These are phyloP conservation scores for Daphoenositta chrysoptera DNA, from an alignment of 2,113 vertebrate species.

Conservation along the genomic window DNA sequence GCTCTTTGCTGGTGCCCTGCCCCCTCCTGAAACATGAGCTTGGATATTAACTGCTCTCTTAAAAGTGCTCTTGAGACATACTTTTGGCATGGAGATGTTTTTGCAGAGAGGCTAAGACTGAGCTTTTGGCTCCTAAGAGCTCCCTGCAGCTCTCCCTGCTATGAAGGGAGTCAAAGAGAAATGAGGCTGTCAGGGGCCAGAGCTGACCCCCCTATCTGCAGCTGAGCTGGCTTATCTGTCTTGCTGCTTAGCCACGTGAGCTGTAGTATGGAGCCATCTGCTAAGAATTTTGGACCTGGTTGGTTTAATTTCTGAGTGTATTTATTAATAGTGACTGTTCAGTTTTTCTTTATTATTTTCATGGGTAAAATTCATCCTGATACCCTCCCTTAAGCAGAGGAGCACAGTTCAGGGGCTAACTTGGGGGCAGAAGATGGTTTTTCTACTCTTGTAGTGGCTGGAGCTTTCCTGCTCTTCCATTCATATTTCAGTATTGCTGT, in stretches of 20 bases:
- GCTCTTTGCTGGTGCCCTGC: not conserved
- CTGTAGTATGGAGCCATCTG: constrained; percentile 6
- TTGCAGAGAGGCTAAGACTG: not conserved
- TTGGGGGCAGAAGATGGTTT: not conserved
- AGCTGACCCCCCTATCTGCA: not conserved
- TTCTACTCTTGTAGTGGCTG: not conserved
- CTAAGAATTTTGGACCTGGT: constrained; percentile 4
- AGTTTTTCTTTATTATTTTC: not conserved
- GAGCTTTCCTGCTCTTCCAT: not conserved
- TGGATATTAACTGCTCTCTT: constrained; percentile 33
- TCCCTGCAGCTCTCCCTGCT: not conserved
- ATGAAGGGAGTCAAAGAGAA: not conserved
- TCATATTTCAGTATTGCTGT: not conserved
- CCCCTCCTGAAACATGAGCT: not conserved
- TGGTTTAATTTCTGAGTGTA: not conserved
- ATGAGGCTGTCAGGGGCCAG: not conserved
- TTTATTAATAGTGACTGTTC: not conserved
- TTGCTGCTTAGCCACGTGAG: not conserved
- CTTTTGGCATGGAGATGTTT: not conserved
- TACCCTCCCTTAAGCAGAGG: not conserved
- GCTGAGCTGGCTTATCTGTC: not conserved
- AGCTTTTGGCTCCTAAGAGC: not conserved
- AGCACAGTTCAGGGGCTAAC: not conserved
- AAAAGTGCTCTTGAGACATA: constrained; percentile 19
- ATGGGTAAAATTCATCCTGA: not conserved